phyloP scores from a whole-genome alignment of 1,140 invertebrate genomes.

The Drosophila setifemur region DNA sequence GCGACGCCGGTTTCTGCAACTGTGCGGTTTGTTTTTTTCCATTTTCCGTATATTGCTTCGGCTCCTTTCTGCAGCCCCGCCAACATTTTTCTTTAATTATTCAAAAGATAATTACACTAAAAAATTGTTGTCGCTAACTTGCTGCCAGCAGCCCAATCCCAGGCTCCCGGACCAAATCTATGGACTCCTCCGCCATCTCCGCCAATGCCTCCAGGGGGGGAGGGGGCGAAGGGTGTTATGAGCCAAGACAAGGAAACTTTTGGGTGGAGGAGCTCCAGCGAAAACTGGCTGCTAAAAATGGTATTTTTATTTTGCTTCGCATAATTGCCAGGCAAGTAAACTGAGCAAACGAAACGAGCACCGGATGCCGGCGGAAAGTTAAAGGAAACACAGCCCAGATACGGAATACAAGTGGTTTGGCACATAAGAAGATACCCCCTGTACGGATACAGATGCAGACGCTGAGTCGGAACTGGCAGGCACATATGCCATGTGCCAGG shows the following conservation, averaged over 20 bases:
- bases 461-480: neutral
- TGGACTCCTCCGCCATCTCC: constrained; percentile 42
- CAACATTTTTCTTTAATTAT: constrained; percentile 80
- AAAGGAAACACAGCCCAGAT: constrained; percentile 72
- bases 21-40: constrained; percentile 15
- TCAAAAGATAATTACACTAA: constrained; percentile 80
- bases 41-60: constrained; percentile 37
- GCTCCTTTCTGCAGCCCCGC: constrained; percentile 54
- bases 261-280: constrained; percentile 3
- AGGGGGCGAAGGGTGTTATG: too few relatives aligned
- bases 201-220: neutral
- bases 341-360: constrained; percentile 31
- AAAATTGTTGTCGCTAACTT: constrained; percentile 64
- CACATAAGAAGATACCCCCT: constrained; percentile 59
- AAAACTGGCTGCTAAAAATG: constrained; percentile 68
- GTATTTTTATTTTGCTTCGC: constrained; percentile 68
- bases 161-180: constrained; percentile 56
- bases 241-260: constrained; percentile 12
- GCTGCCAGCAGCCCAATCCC: constrained; percentile 47
- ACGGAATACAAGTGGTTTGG: constrained; percentile 66
- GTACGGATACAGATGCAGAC: neutral
- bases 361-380: constrained; percentile 64
- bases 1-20: constrained; percentile 28
- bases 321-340: constrained; percentile 65
- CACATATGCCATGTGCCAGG: constrained; percentile 29